Base-by-base conservation (phyloP, 2,113 vertebrate genomes). In the Dipodomys ordii region DNA sequence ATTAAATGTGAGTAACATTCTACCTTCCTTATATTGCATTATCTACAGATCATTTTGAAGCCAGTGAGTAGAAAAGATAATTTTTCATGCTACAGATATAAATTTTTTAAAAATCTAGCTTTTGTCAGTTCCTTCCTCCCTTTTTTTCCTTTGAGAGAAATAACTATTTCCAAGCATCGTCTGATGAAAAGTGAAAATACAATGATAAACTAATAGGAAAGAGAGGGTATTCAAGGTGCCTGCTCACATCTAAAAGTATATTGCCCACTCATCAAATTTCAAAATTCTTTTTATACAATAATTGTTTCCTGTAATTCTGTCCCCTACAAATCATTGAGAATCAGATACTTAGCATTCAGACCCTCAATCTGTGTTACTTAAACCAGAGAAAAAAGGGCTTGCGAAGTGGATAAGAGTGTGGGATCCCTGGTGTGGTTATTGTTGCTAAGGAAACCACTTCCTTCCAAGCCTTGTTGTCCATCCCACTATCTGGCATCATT, bases 371-470 rank as follows among this genome's bases (percentile, higher is more conserved):
- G 67, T 2, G 1, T 73, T 69, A 91, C 88, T 96, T 92, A 97
- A 94, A 93, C 68, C 46, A 90, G 53, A 97, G 60, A 44, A 73
- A 80, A 88, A 91, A 72, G 94, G 80, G 82, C 25, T 18, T 20
- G 64, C 87, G 73, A 60, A 91, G 74, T 13, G 3, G 93, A n/a
- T 93, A 86, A 96, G 79, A 96, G 49, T 92, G 84, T 96, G 80
- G 49, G 68, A 92, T 67, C 53, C 84, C 84, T 81, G 53, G 78
- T 16, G 1, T 69, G 86, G 85, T 94, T 85, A 71, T 78, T 88
- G 97, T 94, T 97, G 96, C 96, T 83, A 97, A 28, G 90, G 93
- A 95, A 96, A 97, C 92, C 65, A 79, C 78, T 89, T 94, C 62
- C 53, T 95, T 96, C 4, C 87, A 95, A 97, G 87, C 85, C 85